A percentile compares a stretch with the other conserved stretches of the same genome.
Conservation (phyloP, 2,797 vertebrate genomes). For the Sebastes steindachneri region DNA sequence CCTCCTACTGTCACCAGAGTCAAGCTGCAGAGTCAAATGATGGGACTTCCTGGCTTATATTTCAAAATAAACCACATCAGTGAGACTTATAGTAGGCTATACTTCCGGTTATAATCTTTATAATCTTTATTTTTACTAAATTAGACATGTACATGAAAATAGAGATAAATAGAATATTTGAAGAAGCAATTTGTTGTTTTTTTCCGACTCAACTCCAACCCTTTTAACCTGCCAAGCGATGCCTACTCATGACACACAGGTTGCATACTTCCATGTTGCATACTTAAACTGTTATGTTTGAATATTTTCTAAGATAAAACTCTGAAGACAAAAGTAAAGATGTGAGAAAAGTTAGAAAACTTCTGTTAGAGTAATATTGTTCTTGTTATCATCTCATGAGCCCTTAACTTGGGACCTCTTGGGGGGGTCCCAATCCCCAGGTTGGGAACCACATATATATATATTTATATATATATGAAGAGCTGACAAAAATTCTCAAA, state of each 20-base stretch:
- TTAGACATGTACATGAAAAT: background rate
- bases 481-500: background rate
- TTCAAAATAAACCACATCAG: constrained; percentile 47
- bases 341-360: background rate
- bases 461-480: background rate
- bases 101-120: constrained; percentile 18
- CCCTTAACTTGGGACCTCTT: background rate
- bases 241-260: background rate
- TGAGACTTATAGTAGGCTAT: fast-evolving
- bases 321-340: background rate
- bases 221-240: background rate
- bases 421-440: background rate
- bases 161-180: background rate
- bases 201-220: background rate
- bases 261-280: background rate
- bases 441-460: background rate
- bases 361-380: background rate
- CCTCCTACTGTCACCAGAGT: background rate
- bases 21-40: background rate
- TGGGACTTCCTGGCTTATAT: background rate
- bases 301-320: background rate
- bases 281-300: background rate
- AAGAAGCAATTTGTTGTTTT: background rate
- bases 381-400: background rate
- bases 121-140: too few relatives aligned